Conservation (phyloP, 2,888 invertebrate genomes). For the Nephrotoma guestfalica region DNA sequence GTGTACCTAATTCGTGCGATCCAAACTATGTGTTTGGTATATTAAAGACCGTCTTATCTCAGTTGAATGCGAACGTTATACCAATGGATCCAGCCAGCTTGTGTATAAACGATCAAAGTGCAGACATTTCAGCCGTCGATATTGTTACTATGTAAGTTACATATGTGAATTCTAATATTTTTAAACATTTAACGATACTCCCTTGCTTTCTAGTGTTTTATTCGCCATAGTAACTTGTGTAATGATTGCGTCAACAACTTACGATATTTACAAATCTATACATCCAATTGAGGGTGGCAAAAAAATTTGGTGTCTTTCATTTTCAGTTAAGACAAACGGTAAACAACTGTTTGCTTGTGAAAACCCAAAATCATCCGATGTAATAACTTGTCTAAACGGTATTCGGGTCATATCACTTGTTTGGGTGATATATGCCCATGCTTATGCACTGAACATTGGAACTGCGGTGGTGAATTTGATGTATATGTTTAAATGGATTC, state of each 20-base stretch:
- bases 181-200: not conserved
- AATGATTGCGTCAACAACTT: not conserved
- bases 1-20: not conserved
- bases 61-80: not conserved
- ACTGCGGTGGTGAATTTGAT: not conserved
- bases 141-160: not conserved
- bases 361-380: not conserved
- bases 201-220: not conserved
- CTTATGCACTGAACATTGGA: not conserved
- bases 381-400: not conserved
- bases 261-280: not conserved
- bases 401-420: not conserved
- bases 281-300: not conserved
- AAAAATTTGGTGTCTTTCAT: not conserved
- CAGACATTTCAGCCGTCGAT: not conserved
- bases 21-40: not conserved
- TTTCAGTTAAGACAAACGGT: not conserved
- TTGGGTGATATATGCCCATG: not conserved
- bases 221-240: not conserved
- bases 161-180: not conserved
- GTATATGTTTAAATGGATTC: not conserved
- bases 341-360: not conserved
- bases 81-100: not conserved
- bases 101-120: not conserved
- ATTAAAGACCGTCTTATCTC: not conserved